Base-by-base conservation (phyloP, 2,888 invertebrate species). In the Clepsis dumicolana region DNA sequence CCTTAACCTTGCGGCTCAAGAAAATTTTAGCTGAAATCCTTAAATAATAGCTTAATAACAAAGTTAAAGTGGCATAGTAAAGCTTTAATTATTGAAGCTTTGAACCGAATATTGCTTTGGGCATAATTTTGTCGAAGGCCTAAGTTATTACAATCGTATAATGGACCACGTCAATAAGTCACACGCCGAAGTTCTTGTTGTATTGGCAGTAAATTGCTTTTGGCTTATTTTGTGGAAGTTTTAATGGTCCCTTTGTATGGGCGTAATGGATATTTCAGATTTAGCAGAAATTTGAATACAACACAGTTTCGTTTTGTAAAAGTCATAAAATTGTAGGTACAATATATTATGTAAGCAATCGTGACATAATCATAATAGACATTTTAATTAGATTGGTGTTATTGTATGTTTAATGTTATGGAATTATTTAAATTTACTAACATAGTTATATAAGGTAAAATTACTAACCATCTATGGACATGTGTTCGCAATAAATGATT, bases 101-200 rank as follows among this genome's bases (percentile, higher is more conserved):
- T 16, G 16, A 4, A 14, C 7, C 16, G 41, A 41, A 41, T 41
- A 18, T n/a, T 41, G 38, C 16, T 41, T 8, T 8, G n/a, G n/a
- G n/a, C n/a, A 16, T 18, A n/a, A 41, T 41, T 48, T 48, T 21
- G 48, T 48, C 12, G 10, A 18, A 21, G 48, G 48, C 21, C 48
- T 21, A 48, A 48, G 48, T 48, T 48, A 48, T 48, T 48, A 21
- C 21, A 48, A 21, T 48, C 10, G 18, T 48, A 48, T 48, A 48
- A 18, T 18, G 3, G 48, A 48, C 48, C 21, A 21, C 41, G 21
- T 21, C 21, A 21, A 7, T 21, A 48, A 44, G n/a, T 4, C 38
- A 14, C n/a, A 5, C 38, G 38, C n/a, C 12, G 2, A 41, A 41
- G 48, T 18, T 48, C 21, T 48, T 10, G 21, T 48, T 18, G 10